Base-by-base conservation (phyloP, 2,113 vertebrate species). In the Gasterosteus aculeatus region DNA sequence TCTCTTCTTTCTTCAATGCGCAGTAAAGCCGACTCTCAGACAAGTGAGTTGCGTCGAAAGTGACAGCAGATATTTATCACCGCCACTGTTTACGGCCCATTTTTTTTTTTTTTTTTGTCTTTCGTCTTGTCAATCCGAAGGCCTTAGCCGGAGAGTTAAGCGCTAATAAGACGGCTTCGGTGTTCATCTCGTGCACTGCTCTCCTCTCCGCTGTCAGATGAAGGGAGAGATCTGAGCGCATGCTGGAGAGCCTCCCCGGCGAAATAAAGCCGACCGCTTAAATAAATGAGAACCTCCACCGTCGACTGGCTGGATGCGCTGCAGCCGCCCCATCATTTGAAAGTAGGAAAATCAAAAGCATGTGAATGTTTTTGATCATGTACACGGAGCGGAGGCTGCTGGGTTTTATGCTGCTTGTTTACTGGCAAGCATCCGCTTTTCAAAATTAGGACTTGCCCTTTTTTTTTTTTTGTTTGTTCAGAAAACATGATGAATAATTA, bases 41-140 rank as follows among this genome's bases (percentile, higher is more conserved):
- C 90, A 88, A 88, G 90, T 91, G 89, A 92, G 89, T 90, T 89
- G 88, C 90, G 92, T 92, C 84, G 79, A 67, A 90, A 90, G 85
- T 90, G 91, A 91, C 92, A 90, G 90, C 82, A 89, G 84, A 90
- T 92, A 93, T 92, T 91, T 89, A 92, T 93, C 90, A 91, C 88
- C 90, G 89, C 90, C 91, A 86, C 78, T 87, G 86, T 91, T 93
- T 91, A 42, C 41, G 41, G 41, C 41, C 11, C 41, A 39, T 39
- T 39, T 8, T 39, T 53, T 6, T 14, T 29, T 14, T 29, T 29
- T 12, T 14, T 54, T 26, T 68, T 76, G 22, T 26, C 22, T 82
- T 81, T 56, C 57, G 7, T 0, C 18, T 77, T 71, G 86, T 86
- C 90, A 93, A 87, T 92, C 84, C 72, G 63, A 47, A 65, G 62